A percentile compares a stretch with the other conserved stretches of the same genome.
These are phyloP conservation scores for Lordiphosa mommai DNA, from an alignment of 1,140 invertebrate species.

Conservation along the genomic window DNA sequence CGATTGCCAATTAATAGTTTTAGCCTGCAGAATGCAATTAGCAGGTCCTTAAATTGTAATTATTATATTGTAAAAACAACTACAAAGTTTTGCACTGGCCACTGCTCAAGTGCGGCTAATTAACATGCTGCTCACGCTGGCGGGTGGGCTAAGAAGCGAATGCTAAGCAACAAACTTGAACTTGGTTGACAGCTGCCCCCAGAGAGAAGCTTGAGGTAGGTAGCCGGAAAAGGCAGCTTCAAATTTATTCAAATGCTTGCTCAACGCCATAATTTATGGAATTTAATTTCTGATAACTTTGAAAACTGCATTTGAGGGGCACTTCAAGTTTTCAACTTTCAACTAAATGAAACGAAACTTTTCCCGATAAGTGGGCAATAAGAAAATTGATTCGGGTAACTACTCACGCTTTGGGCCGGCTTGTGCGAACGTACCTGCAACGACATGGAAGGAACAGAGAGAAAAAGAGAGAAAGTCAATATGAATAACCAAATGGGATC, in stretches of 20 bases:
- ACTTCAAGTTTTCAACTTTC: slow-evolving; percentile 46
- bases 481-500: slow-evolving; percentile 36
- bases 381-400: slow-evolving; percentile 44
- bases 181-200: too few species aligned
- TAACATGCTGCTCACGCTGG: too few species aligned
- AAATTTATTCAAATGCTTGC: too few species aligned
- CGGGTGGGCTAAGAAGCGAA: too few species aligned
- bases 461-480: slow-evolving; percentile 23
- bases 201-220: too few species aligned
- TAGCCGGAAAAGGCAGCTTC: too few species aligned
- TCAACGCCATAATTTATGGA: background rate
- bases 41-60: background rate
- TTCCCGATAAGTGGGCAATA: slow-evolving; percentile 60
- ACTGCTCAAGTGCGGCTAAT: too few species aligned
- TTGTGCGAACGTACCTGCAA: slow-evolving; percentile 68
- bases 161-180: too few species aligned
- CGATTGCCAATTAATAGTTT: slow-evolving; percentile 29
- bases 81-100: too few species aligned
- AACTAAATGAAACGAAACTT: slow-evolving; percentile 37
- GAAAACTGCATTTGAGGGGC: slow-evolving; percentile 24
- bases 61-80: background rate
- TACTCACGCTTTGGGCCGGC: slow-evolving; percentile 64
- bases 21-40: slow-evolving; percentile 24
- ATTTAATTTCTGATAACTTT: slow-evolving; percentile 20
- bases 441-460: slow-evolving; percentile 23